Evolutionary conservation across 2,888 invertebrate species (phyloP).

Genomic region (Trachelus stipa): DNA sequence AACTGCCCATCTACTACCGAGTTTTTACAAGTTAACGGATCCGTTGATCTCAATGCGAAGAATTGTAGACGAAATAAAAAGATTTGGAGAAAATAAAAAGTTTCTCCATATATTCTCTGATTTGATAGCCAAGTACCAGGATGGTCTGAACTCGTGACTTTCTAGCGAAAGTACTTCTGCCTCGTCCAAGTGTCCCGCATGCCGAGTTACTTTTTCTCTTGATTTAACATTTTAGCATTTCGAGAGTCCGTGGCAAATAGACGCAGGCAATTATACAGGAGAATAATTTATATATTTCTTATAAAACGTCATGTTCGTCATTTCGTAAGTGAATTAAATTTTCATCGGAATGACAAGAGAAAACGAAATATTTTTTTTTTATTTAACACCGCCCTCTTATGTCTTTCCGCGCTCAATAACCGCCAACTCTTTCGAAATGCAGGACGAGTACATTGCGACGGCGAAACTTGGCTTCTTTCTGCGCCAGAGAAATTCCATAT

Average conservation of each 20-base stretch:
- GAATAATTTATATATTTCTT: neutral
- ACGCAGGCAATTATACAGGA: neutral
- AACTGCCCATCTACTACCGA: neutral
- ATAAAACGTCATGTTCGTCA: neutral
- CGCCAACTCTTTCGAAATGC: neutral
- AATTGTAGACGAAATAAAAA: neutral
- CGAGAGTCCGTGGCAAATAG: neutral
- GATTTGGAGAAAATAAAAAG: neutral
- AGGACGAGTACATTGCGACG: neutral
- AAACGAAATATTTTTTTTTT: neutral
- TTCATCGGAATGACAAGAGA: neutral
- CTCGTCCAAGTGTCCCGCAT: neutral
- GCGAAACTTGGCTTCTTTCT: neutral
- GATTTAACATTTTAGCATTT: neutral
- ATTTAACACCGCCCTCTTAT: too few relatives aligned
- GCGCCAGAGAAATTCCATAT: neutral
- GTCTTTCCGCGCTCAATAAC: neutral
- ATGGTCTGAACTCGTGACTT: neutral
- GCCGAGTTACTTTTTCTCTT: neutral
- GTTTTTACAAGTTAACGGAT: too few relatives aligned
- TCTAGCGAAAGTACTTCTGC: neutral
- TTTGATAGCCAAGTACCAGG: neutral
- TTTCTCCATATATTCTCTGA: neutral
- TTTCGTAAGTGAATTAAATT: neutral
- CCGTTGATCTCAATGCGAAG: neutral